Percentiles rank a stretch among this genome's conserved stretches.
phyloP scores from a whole-genome alignment of 2,797 vertebrate genomes.

The Micromesistius poutassou region DNA sequence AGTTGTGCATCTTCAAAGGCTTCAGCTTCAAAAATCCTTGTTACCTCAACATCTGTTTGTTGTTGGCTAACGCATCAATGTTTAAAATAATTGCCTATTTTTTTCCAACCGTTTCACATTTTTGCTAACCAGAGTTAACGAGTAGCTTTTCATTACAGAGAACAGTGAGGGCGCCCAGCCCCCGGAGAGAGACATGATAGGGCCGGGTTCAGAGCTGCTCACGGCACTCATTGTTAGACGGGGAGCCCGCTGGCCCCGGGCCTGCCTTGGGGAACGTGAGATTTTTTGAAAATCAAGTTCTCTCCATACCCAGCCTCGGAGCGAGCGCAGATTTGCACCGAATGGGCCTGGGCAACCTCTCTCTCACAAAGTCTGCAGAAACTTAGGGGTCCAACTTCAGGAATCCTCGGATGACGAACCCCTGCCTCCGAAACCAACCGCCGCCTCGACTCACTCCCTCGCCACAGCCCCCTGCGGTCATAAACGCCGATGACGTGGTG shows the following conservation, averaged over 20 bases:
- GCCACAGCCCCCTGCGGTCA: constrained; percentile 29
- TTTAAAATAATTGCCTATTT: background rate
- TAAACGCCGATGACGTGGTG: constrained; percentile 29
- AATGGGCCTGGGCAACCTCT: constrained; percentile 47
- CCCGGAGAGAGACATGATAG: constrained; percentile 49
- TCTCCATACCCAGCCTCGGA: constrained; percentile 55
- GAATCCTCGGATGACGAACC: constrained; percentile 37
- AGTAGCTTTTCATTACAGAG: constrained; percentile 47
- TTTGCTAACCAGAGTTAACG: constrained; percentile 30
- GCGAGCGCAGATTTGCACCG: constrained; percentile 45
- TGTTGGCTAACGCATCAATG: too few relatives aligned
- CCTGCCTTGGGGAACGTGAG: constrained; percentile 57
- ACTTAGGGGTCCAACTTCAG: constrained; percentile 46
- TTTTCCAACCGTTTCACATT: background rate
- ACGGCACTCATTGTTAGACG: constrained; percentile 58
- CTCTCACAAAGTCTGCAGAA: constrained; percentile 51
- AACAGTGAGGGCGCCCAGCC: constrained; percentile 44
- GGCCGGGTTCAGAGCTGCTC: constrained; percentile 52
- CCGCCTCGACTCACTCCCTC: constrained; percentile 34
- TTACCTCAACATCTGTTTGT: background rate
- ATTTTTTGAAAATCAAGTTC: constrained; percentile 52
- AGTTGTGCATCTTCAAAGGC: too few relatives aligned
- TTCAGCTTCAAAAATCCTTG: background rate
- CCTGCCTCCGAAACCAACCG: constrained; percentile 16
- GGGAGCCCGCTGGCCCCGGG: constrained; percentile 60